Conservation (phyloP, 2,888 invertebrate species). For the Hecatera dysodea region DNA sequence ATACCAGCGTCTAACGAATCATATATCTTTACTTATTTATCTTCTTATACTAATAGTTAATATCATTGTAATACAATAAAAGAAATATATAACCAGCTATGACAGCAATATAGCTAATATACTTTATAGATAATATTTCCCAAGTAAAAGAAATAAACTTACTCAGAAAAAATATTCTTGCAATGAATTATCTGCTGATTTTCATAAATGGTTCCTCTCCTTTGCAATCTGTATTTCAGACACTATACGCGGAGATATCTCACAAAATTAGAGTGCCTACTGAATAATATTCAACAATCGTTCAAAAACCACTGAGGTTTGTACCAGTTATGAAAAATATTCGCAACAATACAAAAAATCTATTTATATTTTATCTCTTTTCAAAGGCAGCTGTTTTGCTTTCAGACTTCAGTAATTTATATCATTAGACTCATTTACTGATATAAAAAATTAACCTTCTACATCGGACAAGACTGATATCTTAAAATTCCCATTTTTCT, state of each 20-base stretch:
- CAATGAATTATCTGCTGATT: not conserved
- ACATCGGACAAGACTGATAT: not conserved
- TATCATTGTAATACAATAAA: conserved; percentile 25
- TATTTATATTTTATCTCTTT: not conserved
- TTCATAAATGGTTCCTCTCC: not conserved
- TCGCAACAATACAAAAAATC: not conserved
- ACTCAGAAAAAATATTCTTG: conserved; percentile 32
- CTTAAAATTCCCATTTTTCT: conserved; percentile 23
- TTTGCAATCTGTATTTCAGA: not conserved
- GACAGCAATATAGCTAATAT: conserved; percentile 1
- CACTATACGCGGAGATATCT: not conserved
- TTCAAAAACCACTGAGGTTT: not conserved
- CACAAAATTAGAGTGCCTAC: no score
- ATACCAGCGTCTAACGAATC: conserved; percentile 1
- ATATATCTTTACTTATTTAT: not conserved
- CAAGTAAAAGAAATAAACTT: conserved; percentile 16
- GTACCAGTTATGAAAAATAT: not conserved
- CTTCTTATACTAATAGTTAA: conserved; percentile 19
- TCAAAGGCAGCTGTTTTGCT: conserved; percentile 5
- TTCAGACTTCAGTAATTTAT: not conserved
- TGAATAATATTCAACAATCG: not conserved
- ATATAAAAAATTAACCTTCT: not conserved
- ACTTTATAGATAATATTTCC: conserved; percentile 6
- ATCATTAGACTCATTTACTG: not conserved
- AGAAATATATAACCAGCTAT: conserved; percentile 37